Conservation (phyloP, 2,888 invertebrate genomes). For the Sipunculus nudus region DNA sequence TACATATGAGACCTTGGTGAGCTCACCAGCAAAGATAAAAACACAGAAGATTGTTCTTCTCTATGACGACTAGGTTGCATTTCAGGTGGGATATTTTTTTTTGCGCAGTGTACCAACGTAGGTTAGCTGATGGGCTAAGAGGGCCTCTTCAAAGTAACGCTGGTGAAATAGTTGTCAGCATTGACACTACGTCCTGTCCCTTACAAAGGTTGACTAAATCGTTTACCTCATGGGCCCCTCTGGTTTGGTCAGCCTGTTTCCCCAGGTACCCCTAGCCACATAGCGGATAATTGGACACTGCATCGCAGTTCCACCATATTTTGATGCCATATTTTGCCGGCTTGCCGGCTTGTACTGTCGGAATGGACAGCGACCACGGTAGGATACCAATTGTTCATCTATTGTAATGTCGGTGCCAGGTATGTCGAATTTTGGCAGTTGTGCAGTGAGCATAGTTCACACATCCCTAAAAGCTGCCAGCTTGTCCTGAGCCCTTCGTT, state of each 20-base stretch:
- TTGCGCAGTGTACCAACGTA: conserved; percentile 13
- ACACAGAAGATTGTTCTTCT: conserved; percentile 13
- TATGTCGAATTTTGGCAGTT: conserved; percentile 8
- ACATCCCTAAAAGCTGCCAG: conserved; percentile 10
- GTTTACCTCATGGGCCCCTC: conserved; percentile 6
- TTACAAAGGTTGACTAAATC: conserved; percentile 1
- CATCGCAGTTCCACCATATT: conserved; percentile 17
- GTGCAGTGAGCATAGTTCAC: not conserved
- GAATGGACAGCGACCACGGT: conserved; percentile 17
- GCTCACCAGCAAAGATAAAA: no score
- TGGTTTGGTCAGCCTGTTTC: not conserved
- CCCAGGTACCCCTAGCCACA: not conserved
- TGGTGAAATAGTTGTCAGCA: conserved; percentile 12
- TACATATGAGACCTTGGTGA: conserved; percentile 1
- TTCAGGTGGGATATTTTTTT: conserved; percentile 14
- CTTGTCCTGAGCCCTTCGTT: conserved; percentile 3
- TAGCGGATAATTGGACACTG: conserved; percentile 1
- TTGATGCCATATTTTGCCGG: conserved; percentile 21
- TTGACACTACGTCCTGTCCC: conserved; percentile 8
- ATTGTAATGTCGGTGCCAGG: conserved; percentile 16
- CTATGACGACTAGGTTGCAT: not conserved
- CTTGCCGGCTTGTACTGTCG: conserved; percentile 17
- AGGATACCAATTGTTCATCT: conserved; percentile 24
- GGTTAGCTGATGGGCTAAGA: not conserved
- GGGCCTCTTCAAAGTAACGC: not conserved